Evolutionary conservation across 2,888 invertebrate species (phyloP).

Genomic region (Urechis unicinctus): DNA sequence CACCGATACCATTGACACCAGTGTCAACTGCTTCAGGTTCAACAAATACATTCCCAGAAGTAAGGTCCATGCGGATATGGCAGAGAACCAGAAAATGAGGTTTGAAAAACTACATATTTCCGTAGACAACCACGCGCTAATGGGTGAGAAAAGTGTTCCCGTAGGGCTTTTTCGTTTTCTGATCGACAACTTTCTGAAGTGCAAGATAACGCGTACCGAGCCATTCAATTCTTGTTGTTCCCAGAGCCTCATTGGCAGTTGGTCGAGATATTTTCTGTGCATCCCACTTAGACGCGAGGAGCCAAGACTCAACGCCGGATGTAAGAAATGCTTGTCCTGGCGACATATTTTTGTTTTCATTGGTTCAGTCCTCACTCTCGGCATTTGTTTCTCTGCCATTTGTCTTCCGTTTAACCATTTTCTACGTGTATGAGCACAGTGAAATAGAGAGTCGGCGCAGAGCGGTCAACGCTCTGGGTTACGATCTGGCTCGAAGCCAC

Average conservation of each 20-base stretch:
- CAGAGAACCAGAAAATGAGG: background rate
- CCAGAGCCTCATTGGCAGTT: slow-evolving; percentile 23
- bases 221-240: slow-evolving; percentile 21
- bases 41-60: slow-evolving; percentile 11
- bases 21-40: slow-evolving; percentile 12
- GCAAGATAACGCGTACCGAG: slow-evolving; percentile 6
- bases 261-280: slow-evolving; percentile 21
- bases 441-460: slow-evolving; percentile 11
- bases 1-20: slow-evolving; percentile 14
- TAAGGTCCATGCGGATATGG: background rate
- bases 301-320: slow-evolving; percentile 19
- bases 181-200: slow-evolving; percentile 18
- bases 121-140: slow-evolving; percentile 19
- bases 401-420: slow-evolving; percentile 16
- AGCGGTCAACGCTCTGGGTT: slow-evolving; percentile 9
- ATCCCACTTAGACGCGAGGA: slow-evolving; percentile 11
- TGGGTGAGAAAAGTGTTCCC: slow-evolving; percentile 20
- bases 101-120: slow-evolving; percentile 19
- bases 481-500: slow-evolving; percentile 9
- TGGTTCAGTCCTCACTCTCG: slow-evolving; percentile 15
- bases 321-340: slow-evolving; percentile 19
- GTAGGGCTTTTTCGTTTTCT: slow-evolving; percentile 18
- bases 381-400: slow-evolving; percentile 17
- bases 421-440: slow-evolving; percentile 17
- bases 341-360: slow-evolving; percentile 13